These are phyloP conservation scores for Epinephelus moara DNA, from an alignment of 2,113 vertebrate genomes.

Conservation along the genomic window DNA sequence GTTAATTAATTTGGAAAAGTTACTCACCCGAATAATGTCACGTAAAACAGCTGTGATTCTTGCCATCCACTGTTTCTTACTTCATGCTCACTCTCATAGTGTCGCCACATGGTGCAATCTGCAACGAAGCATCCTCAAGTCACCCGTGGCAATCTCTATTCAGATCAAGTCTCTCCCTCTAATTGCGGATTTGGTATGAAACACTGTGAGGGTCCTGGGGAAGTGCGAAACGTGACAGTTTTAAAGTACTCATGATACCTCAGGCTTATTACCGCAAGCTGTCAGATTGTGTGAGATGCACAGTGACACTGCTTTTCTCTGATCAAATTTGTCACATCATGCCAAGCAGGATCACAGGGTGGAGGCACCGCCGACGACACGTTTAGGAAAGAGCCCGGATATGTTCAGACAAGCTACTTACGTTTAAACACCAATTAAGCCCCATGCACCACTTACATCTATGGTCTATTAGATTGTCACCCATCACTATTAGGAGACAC, in stretches of 20 bases:
- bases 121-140: slow-evolving; percentile 12
- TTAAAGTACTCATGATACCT: slow-evolving; percentile 41
- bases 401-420: slow-evolving; percentile 66
- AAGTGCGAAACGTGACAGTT: slow-evolving; percentile 47
- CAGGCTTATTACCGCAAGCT: slow-evolving; percentile 51
- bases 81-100: neutral
- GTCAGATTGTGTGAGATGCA: slow-evolving; percentile 48
- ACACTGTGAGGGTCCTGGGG: slow-evolving; percentile 26
- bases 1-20: slow-evolving; percentile 25
- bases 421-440: slow-evolving; percentile 75
- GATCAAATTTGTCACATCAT: slow-evolving; percentile 72
- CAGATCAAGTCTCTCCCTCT: neutral
- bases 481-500: slow-evolving; percentile 71
- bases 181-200: slow-evolving; percentile 27
- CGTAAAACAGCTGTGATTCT: neutral
- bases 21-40: neutral
- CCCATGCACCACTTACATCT: slow-evolving; percentile 54
- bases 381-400: slow-evolving; percentile 50
- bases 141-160: slow-evolving; percentile 16
- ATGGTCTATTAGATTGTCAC: slow-evolving; percentile 77
- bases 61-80: neutral
- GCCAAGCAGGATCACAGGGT: slow-evolving; percentile 63
- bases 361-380: slow-evolving; percentile 42
- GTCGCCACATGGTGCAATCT: neutral
- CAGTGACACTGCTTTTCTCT: slow-evolving; percentile 47